Base-by-base conservation (phyloP, 2,797 vertebrate genomes). In the Myotis myotis region DNA sequence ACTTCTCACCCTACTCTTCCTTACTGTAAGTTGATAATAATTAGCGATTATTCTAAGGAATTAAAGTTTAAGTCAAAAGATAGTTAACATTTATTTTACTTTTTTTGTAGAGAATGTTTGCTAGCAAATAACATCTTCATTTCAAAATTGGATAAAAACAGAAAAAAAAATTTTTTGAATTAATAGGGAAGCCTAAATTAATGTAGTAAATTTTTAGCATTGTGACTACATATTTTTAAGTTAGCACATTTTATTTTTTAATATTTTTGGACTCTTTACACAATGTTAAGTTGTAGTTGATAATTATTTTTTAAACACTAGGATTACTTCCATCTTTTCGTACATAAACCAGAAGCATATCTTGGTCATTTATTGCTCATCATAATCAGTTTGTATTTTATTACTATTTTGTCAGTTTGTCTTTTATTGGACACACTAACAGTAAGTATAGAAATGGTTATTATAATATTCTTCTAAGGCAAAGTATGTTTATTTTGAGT, bases 1-100 rank as follows among this genome's bases (percentile, higher is more conserved):
- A 99, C 99, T 96, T 99, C 99, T 86, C 99, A 99, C 98, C 99
- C 99, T 97, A 99, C 99, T 17, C 98, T 99, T 96, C 99, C 99
- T 11, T 99, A 99, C 97, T 99, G 99, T 99, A 98, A 99, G 99
- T 99, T 98, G 38, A 81, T 33, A 88, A 75, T 89, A 68, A 89
- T 96, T 95, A 92, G 22, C 7, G 49, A 30, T 95, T 64, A 57
- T 79, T 91, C 13, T 80, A 88, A 90, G 8, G 1, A 91, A 71
- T 87, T 91, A 87, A 71, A 91, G 38, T 93, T 94, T 95, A 33
- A 84, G 0, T 62, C 83, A 68, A 89, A 94, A 84, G 23, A 62
- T 44, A 92, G 38, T 86, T 23, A 85, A 13, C 16, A 83, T 82
- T 94, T 94, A 60, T 19, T 83, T 87, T 51, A 60, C 17, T 60